phyloP scores from a whole-genome alignment of 30 jellyfish, hydroid and myxozoan species.

The Phacellophora camtschatica region DNA sequence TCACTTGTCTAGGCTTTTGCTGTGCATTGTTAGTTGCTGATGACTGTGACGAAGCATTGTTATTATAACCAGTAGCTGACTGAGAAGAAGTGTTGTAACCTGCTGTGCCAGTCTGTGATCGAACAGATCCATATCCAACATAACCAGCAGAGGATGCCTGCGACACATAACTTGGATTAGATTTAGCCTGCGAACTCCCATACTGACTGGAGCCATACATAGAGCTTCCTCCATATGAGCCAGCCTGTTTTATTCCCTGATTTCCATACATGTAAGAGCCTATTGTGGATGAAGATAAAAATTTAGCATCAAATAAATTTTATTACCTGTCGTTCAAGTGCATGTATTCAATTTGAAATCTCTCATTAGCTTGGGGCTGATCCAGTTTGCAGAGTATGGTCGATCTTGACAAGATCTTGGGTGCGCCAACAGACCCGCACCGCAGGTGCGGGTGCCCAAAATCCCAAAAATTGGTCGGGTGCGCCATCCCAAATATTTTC shows the following conservation, averaged over 20 bases:
- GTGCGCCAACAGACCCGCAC: no score
- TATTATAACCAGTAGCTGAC: slow-evolving; percentile 38
- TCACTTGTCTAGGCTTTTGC: slow-evolving; percentile 55
- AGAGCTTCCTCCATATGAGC: slow-evolving; percentile 54
- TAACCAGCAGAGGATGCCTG: slow-evolving; percentile 64
- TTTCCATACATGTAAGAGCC: slow-evolving; percentile 50
- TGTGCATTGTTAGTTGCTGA: slow-evolving; percentile 24
- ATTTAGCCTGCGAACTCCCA: slow-evolving; percentile 35
- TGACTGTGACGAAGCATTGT: slow-evolving; percentile 44
- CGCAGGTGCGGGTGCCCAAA: no score
- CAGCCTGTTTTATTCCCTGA: slow-evolving; percentile 63
- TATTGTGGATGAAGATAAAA: no score
- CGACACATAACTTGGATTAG: slow-evolving; percentile 65
- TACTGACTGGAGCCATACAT: slow-evolving; percentile 58
- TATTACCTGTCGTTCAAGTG: no score
- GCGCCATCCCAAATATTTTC: no score
- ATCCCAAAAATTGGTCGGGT: no score
- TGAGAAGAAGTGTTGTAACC: slow-evolving; percentile 62
- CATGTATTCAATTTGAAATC: no score
- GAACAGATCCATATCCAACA: slow-evolving; percentile 71
- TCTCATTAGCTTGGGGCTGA: no score
- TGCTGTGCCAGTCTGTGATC: slow-evolving; percentile 50
- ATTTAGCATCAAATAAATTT: no score
- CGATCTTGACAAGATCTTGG: no score
- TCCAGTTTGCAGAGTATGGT: no score